These are phyloP conservation scores for Drosophila vallismaia DNA, from an alignment of 2,888 invertebrate species.

Conservation along the genomic window DNA sequence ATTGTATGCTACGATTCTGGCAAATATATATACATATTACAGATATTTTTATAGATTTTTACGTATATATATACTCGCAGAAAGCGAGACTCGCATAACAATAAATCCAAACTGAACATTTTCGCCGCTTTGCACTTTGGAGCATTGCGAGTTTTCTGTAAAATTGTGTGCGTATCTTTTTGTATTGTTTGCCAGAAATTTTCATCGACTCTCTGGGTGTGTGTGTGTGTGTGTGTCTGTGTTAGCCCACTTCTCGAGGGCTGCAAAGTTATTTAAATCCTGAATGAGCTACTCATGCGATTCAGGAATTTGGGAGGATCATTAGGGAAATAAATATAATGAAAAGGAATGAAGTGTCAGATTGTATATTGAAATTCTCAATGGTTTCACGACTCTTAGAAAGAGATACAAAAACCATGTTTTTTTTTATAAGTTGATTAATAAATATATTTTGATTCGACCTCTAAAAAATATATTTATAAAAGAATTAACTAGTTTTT, in stretches of 20 bases:
- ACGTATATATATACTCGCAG: constrained; percentile 1
- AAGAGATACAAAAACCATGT: too few species aligned
- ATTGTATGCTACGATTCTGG: constrained; percentile 4
- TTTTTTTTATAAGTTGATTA: too few species aligned
- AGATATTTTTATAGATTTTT: constrained; percentile 6
- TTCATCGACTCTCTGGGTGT: constrained; percentile 24
- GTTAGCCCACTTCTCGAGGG: constrained; percentile 20
- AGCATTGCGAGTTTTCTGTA: constrained; percentile 52
- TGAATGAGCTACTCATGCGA: constrained; percentile 16
- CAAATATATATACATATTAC: constrained; percentile 7
- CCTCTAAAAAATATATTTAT: too few species aligned
- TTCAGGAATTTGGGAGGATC: constrained; percentile 6
- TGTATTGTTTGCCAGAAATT: constrained; percentile 43
- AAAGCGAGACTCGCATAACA: constrained; percentile 52
- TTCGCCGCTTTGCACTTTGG: constrained; percentile 47
- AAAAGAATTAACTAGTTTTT: too few species aligned
- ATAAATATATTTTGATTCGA: too few species aligned
- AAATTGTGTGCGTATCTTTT: constrained; percentile 38
- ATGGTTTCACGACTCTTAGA: background rate
- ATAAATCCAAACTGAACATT: constrained; percentile 68
- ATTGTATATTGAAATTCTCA: background rate
- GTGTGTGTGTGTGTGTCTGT: constrained; percentile 9
- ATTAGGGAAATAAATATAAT: constrained; percentile 15
- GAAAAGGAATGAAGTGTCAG: background rate
- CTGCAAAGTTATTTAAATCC: constrained; percentile 21